Evolutionary conservation across 2,888 invertebrate species (phyloP), one percentile per base, ranked within the genome.

Genomic region (Ichneumon xanthorius): DNA sequence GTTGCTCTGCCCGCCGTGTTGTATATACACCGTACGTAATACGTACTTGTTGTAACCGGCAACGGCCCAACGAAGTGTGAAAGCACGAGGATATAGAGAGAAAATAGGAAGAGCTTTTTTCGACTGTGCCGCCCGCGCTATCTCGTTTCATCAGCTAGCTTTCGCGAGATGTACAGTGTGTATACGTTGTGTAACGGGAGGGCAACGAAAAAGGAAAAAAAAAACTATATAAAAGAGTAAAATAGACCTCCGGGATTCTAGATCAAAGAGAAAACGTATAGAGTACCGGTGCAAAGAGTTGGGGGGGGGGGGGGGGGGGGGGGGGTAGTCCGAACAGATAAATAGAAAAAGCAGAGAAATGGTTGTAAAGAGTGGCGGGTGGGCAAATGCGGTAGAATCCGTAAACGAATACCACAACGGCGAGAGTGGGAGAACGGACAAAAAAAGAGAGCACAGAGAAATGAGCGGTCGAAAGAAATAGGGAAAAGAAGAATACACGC

Each of bases 231-330:
- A 50, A 61, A 58, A 61, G 72, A 58, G 70, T 40, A 40, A 71
- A 71, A 71, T 53, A 71, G 63, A 77, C 75, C 77, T 55, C 33
- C 33, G 11, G 53, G 70, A 71, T 65, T 19, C 53, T 53, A 70
- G 71, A 71, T 82, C 82, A 82, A 82, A 77, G 82, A 63, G 61
- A 81, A 70, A 48, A 63, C 50, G 61, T 61, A 76, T 50, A 33
- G 61, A 33, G 61, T 63, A 33, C 33, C 61, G 61, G 61, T 63
- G 61, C 30, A 63, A 63, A 63, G 61, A 53, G 79, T 48, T 33
- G 26, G 37, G 33, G 53, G 30, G 55, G 33, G 11, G 22, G 16
- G 61, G 7, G 58, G 22, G 61, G 7, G 58, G 22, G 33, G 26
- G 50, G 3, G 71, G n/a, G 30, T 55, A 40, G 53, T 71, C 19